Base-by-base conservation (phyloP, 2,888 invertebrate species). In the Tipula unca region DNA sequence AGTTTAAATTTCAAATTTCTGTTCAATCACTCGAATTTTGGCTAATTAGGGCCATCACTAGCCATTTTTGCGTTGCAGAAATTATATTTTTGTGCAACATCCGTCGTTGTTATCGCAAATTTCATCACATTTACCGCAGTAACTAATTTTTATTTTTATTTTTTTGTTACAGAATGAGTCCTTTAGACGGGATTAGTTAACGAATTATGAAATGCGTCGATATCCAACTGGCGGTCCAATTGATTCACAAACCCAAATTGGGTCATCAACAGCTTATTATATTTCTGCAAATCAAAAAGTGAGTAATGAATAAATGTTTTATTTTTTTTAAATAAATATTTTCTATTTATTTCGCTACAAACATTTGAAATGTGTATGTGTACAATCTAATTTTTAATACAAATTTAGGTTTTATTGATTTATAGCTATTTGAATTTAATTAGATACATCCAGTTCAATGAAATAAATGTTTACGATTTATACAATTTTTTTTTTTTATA, bases 121-220 rank as follows among this genome's bases (percentile, higher is more conserved):
- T n/a, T 2, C 4, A 32, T 32, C 6, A 32, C 2, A 32, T n/a
- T 48, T 48, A 10, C 0, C 8, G n/a, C 25, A 69, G 1, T 25
- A 69, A 25, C 69, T 48, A 17, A 25, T 48, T 85, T 85, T 87
- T 88, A 87, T 87, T 90, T 90, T 89, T 91, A 90, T 86, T 88
- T 92, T 91, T 90, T 90, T n/a, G n/a, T 91, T 92, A 91, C 92
- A 92, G 92, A 92, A 92, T 92, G 91, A 90, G 91, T 88, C 92
- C 92, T 91, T 91, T 93, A 92, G 92, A 94, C 94, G 94, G 93
- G 94, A 92, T 93, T 93, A 92, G 93, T 93, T 90, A 93, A 93
- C 91, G 86, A 87, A 69, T 85, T 92, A 94, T 93, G 94, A 93
- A 91, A 94, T 94, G 93, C 93, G 92, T 91, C 93, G 93, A 91